phyloP scores from a whole-genome alignment of 2,113 vertebrate genomes.

The human (Homo sapiens) region DNA sequence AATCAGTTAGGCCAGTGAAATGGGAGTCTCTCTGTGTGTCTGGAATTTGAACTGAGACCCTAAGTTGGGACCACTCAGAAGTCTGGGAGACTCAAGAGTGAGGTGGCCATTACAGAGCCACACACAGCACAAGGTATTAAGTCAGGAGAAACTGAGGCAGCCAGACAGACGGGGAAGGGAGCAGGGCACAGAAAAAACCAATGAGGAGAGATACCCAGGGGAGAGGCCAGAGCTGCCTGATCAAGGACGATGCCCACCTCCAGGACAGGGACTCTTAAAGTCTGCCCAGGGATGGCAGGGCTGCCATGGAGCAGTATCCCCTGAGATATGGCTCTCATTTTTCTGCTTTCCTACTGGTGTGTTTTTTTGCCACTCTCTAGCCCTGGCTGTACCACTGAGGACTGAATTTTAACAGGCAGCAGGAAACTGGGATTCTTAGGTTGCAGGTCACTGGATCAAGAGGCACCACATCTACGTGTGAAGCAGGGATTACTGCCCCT shows the following conservation, averaged over 20 bases:
- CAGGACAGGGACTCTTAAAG: too few species aligned
- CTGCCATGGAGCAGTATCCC: background rate
- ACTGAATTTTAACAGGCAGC: background rate
- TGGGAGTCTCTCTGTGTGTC: background rate
- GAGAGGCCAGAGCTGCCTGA: background rate
- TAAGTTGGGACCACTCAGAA: background rate
- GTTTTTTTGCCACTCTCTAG: too few species aligned
- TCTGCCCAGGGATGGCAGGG: background rate
- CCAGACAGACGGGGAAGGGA: background rate
- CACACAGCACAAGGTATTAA: background rate
- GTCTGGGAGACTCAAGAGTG: background rate
- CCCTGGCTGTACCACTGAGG: background rate
- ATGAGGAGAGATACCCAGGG: rapidly evolving
- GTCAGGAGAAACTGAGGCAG: background rate
- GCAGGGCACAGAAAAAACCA: background rate
- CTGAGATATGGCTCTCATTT: rapidly evolving
- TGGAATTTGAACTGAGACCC: background rate
- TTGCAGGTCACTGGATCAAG: background rate
- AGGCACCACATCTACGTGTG: rapidly evolving
- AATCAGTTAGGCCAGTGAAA: background rate
- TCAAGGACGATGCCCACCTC: background rate
- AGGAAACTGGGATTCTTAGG: background rate
- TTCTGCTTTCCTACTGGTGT: background rate
- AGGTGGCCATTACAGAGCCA: background rate
- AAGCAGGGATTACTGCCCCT: background rate